Percentiles rank a stretch among this genome's conserved stretches.
phyloP scores from a whole-genome alignment of 2,797 vertebrate genomes.

The Catamblyrhynchus diadema region DNA sequence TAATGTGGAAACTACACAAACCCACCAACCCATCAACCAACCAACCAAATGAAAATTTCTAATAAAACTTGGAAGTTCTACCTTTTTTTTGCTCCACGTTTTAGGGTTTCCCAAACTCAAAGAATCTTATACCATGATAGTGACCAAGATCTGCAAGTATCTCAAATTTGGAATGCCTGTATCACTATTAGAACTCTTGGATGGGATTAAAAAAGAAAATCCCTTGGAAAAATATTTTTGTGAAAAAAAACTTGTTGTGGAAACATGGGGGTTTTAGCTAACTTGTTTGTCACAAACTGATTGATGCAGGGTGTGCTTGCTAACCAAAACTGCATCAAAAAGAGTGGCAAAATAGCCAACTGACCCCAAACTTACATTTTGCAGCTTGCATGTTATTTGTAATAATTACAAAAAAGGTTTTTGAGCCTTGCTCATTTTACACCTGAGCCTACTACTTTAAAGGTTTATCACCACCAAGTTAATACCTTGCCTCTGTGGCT shows the following conservation, averaged over 20 bases:
- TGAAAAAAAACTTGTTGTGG: background rate
- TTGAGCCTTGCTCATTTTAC: background rate
- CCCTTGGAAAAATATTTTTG: background rate
- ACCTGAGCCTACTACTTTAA: background rate
- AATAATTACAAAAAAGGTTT: background rate
- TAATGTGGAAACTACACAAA: background rate
- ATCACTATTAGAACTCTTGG: background rate
- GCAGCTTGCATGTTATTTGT: background rate
- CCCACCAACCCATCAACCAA: no score
- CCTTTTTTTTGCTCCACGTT: background rate
- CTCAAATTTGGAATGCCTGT: background rate
- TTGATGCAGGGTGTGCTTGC: background rate
- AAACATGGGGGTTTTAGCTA: background rate
- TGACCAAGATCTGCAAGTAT: background rate
- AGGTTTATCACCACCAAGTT: background rate
- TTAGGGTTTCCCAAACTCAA: background rate
- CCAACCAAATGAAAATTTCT: background rate
- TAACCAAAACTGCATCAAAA: background rate
- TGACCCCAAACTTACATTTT: background rate
- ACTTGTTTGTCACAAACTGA: background rate
- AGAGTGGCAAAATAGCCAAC: background rate
- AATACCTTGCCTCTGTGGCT: background rate
- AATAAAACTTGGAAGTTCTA: background rate
- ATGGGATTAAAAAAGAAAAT: background rate
- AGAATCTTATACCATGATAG: background rate